phyloP scores from a whole-genome alignment of 2,113 vertebrate species.

The Cepphus grylle region DNA sequence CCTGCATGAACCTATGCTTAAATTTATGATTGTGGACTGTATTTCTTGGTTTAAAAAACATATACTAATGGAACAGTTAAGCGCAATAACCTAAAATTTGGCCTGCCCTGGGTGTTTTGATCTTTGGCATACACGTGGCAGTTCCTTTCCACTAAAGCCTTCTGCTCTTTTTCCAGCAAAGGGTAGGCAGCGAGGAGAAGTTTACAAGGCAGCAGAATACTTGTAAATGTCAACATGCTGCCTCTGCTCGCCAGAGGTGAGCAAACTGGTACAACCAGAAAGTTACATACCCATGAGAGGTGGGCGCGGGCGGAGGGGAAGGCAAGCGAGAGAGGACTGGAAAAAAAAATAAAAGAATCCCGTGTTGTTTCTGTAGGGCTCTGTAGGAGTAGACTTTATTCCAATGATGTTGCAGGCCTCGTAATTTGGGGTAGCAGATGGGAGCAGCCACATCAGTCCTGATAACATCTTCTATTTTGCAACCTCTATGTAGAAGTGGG shows the following conservation, averaged over 20 bases:
- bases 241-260: neutral
- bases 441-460: neutral
- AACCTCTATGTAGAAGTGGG: neutral
- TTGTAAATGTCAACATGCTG: neutral
- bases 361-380: neutral
- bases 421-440: neutral
- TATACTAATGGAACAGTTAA: neutral
- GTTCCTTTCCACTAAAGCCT: neutral
- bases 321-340: neutral
- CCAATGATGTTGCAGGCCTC: neutral
- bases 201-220: neutral
- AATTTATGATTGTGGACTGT: neutral
- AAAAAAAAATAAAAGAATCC: neutral
- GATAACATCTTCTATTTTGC: slow-evolving; percentile 33
- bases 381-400: neutral
- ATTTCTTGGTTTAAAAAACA: neutral
- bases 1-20: neutral
- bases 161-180: neutral
- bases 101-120: neutral
- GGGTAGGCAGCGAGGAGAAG: neutral
- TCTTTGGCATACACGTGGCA: neutral
- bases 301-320: neutral
- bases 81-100: neutral
- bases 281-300: neutral
- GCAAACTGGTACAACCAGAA: slow-evolving; percentile 47